Evolutionary conservation across 2,113 vertebrate species (phyloP).

Genomic region (Symphodus melops): DNA sequence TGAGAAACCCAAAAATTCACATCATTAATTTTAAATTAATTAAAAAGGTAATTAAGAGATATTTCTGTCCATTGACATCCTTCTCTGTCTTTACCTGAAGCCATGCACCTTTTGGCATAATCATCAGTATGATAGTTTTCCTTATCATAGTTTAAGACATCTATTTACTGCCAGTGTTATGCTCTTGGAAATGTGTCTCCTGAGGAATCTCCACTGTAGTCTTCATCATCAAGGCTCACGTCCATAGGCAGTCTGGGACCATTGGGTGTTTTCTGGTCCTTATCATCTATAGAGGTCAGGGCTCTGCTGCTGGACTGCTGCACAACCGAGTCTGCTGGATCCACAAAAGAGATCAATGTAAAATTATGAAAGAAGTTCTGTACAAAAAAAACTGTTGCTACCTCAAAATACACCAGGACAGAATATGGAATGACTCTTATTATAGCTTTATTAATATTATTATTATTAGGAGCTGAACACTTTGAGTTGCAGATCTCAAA

Average conservation of each 20-base stretch:
- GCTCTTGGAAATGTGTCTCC: neutral
- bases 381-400: neutral
- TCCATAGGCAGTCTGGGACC: neutral
- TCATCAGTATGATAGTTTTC: neutral
- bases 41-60: too few relatives aligned
- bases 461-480: too few relatives aligned
- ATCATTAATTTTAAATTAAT: too few relatives aligned
- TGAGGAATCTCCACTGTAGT: constrained; percentile 32
- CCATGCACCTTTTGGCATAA: too few relatives aligned
- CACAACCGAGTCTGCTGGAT: constrained; percentile 11
- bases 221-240: constrained; percentile 32
- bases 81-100: too few relatives aligned
- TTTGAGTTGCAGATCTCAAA: neutral
- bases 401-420: neutral
- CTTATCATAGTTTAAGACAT: neutral
- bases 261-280: neutral
- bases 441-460: too few relatives aligned
- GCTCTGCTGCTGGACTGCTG: constrained; percentile 24
- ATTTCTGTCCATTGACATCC: neutral
- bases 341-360: neutral
- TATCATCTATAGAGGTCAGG: neutral
- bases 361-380: neutral
- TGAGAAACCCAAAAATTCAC: too few relatives aligned
- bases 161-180: neutral
- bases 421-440: neutral